A percentile compares a stretch with the other conserved stretches of the same genome.
These are phyloP conservation scores for Sprattus sprattus DNA, from an alignment of 2,113 vertebrate species.

Conservation along the genomic window DNA sequence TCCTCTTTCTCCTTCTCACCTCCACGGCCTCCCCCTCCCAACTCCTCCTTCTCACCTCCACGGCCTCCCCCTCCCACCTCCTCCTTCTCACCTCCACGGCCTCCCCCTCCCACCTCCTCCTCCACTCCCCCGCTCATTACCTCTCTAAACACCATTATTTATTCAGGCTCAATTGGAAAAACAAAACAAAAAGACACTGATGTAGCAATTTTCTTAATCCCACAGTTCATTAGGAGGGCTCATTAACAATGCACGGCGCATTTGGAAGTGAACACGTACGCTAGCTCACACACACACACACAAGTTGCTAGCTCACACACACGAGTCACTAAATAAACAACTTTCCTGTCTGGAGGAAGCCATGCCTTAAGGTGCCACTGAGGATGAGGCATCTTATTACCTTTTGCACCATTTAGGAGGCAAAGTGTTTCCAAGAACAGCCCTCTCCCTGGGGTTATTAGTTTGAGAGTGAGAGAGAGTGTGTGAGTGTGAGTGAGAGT, in stretches of 20 bases:
- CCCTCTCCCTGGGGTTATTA: constrained; percentile 7
- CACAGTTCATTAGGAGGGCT: constrained; percentile 37
- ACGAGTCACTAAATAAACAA: constrained; percentile 26
- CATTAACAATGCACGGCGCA: constrained; percentile 40
- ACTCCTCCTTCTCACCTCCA: constrained; percentile 12
- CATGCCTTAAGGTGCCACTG: constrained; percentile 15
- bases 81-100: neutral
- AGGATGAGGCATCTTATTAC: neutral
- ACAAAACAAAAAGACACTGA: constrained; percentile 23
- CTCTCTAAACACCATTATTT: constrained; percentile 37
- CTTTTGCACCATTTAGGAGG: constrained; percentile 13
- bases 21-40: neutral
- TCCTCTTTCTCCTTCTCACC: neutral
- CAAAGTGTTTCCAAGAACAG: neutral
- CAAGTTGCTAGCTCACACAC: neutral
- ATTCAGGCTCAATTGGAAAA: constrained; percentile 26
- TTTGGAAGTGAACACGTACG: neutral
- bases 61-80: constrained; percentile 3
- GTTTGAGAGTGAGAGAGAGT: too few relatives aligned
- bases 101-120: constrained; percentile 6
- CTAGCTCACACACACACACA: neutral
- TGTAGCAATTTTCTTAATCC: constrained; percentile 37
- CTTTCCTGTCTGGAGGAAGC: constrained; percentile 28
- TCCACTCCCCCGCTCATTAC: constrained; percentile 17
- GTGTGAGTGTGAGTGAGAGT: too few relatives aligned